These are phyloP conservation scores for Plebejus anna DNA, from an alignment of 2,888 invertebrate species.

Conservation along the genomic window DNA sequence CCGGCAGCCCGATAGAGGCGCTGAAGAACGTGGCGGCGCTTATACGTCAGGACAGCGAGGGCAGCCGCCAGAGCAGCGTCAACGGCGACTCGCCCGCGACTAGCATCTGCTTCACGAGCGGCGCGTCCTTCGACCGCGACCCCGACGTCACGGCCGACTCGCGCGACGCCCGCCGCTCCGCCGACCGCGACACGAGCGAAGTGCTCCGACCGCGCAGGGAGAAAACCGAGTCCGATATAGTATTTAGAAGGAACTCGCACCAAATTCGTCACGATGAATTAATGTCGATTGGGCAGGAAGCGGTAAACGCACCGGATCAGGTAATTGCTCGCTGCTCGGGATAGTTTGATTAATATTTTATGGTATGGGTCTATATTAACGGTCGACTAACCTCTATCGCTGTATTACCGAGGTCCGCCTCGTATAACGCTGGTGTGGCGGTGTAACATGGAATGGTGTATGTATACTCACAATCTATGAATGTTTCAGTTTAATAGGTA, in stretches of 20 bases:
- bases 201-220: conserved; percentile 87
- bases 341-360: conserved; percentile 67
- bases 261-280: conserved; percentile 69
- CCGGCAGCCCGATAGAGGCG: conserved; percentile 67
- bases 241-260: conserved; percentile 82
- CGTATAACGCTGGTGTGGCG: conserved; percentile 55
- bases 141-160: conserved; percentile 65
- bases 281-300: conserved; percentile 75
- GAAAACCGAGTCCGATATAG: conserved; percentile 94
- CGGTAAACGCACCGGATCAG: conserved; percentile 77
- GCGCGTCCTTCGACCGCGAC: conserved; percentile 60
- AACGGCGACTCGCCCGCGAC: conserved; percentile 71
- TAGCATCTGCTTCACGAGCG: conserved; percentile 60
- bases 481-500: conserved; percentile 3
- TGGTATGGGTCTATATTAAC: conserved; percentile 70
- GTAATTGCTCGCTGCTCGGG: conserved; percentile 73
- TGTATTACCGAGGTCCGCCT: conserved; percentile 48
- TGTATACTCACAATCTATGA: conserved; percentile 6
- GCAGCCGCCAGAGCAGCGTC: conserved; percentile 64
- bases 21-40: conserved; percentile 67
- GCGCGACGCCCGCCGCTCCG: conserved; percentile 49
- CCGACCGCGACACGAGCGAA: conserved; percentile 51
- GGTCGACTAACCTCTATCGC: conserved; percentile 56
- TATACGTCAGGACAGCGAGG: conserved; percentile 65
- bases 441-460: conserved; percentile 41